These are phyloP conservation scores for Tetheella fluctuosa DNA, from an alignment of 2,888 invertebrate species.

Conservation along the genomic window DNA sequence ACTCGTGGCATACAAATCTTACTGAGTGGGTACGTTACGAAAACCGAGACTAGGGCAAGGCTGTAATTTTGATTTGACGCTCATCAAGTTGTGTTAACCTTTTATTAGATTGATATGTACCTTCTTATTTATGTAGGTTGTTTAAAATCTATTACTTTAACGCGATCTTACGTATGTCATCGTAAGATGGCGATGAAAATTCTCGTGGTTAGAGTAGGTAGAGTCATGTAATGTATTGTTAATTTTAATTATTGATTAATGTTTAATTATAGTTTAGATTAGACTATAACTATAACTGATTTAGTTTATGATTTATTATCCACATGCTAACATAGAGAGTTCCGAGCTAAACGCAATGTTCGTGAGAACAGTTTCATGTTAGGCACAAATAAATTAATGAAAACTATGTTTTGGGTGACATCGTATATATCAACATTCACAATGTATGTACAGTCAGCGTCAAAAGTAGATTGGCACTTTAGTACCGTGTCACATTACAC, in stretches of 20 bases:
- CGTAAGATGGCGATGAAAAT: too few relatives aligned
- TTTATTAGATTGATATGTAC: background rate
- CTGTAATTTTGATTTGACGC: constrained; percentile 31
- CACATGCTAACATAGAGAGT: background rate
- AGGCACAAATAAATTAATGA: background rate
- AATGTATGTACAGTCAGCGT: too few relatives aligned
- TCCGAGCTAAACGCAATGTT: background rate
- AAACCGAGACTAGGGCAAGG: constrained; percentile 46
- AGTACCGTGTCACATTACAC: too few relatives aligned
- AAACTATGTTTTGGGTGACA: background rate
- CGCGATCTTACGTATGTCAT: too few relatives aligned
- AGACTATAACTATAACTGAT: too few relatives aligned
- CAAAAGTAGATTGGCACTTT: too few relatives aligned
- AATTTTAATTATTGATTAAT: too few relatives aligned
- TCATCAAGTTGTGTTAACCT: background rate
- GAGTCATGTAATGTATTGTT: too few relatives aligned
- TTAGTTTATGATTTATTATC: background rate
- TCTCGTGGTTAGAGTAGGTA: too few relatives aligned
- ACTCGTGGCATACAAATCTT: constrained; percentile 43
- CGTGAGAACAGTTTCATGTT: background rate
- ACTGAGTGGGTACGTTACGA: constrained; percentile 34
- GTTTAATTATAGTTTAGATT: too few relatives aligned
- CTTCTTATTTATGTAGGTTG: background rate
- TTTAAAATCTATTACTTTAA: too few relatives aligned
- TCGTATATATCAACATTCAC: background rate